These are phyloP conservation scores for Lysiphlebus fabarum DNA, from an alignment of 1,140 invertebrate species.

Conservation along the genomic window DNA sequence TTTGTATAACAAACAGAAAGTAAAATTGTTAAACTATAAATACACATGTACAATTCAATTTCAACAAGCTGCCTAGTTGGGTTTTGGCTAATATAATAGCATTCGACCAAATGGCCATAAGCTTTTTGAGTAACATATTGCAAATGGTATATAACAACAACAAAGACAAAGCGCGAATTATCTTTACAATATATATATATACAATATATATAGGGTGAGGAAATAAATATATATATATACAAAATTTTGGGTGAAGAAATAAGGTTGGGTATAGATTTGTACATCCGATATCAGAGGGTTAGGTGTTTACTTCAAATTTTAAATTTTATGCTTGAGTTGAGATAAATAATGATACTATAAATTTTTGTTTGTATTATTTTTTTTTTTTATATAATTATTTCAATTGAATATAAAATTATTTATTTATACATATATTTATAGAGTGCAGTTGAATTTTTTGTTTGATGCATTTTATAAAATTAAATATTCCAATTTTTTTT, in stretches of 20 bases:
- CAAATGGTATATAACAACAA: conserved; percentile 11
- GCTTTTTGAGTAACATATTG: conserved; percentile 12
- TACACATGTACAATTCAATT: too few species aligned
- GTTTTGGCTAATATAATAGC: too few species aligned
- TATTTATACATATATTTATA: not conserved
- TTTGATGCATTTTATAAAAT: too few species aligned
- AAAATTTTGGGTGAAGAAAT: too few species aligned
- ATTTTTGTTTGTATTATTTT: not conserved
- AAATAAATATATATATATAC: not conserved
- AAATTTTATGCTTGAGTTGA: conserved; percentile 5
- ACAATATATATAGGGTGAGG: not conserved
- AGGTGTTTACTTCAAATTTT: conserved; percentile 19
- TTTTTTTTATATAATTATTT: not conserved
- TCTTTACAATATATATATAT: conserved; percentile 1
- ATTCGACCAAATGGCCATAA: too few species aligned
- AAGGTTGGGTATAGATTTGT: not conserved
- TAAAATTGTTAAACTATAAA: too few species aligned
- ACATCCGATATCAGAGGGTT: not conserved
- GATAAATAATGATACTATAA: conserved; percentile 11
- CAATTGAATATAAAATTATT: not conserved
- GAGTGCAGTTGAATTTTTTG: too few species aligned
- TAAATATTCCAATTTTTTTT: too few species aligned
- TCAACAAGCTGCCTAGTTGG: too few species aligned
- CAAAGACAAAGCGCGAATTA: conserved; percentile 11
- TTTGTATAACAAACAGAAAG: too few species aligned